Percentiles rank a stretch among this genome's conserved stretches.
Conservation (phyloP, 1,140 invertebrate genomes). For the Lepidurus couesii region DNA sequence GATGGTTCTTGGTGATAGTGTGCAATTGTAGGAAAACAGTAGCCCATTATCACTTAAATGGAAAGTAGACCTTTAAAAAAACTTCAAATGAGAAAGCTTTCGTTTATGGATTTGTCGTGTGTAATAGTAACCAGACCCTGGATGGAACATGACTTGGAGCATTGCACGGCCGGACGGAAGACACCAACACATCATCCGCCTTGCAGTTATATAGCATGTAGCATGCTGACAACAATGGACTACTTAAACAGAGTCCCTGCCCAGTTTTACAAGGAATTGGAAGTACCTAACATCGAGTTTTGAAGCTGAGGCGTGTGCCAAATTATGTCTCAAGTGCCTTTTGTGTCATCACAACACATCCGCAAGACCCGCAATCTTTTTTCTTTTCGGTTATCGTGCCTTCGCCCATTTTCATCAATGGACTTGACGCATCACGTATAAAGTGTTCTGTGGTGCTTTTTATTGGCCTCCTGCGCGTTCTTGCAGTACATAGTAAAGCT, state of each 20-base stretch:
- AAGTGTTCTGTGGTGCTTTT: neutral
- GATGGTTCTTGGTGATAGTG: constrained; percentile 6
- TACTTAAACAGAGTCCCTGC: neutral
- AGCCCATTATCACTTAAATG: neutral
- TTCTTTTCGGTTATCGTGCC: neutral
- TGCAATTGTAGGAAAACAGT: neutral
- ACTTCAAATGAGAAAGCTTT: neutral
- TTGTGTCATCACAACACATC: constrained; percentile 3
- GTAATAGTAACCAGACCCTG: neutral
- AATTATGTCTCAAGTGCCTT: constrained; percentile 16
- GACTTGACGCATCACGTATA: neutral
- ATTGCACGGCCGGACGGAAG: neutral
- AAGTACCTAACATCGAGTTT: neutral
- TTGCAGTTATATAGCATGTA: neutral
- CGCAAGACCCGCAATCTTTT: neutral
- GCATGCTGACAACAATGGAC: constrained; percentile 8
- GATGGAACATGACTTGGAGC: neutral
- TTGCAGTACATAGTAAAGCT: neutral
- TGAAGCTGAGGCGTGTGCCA: constrained; percentile 11
- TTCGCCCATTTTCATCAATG: constrained; percentile 19
- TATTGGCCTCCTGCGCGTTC: neutral
- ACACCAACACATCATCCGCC: constrained; percentile 16
- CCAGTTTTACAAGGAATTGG: neutral
- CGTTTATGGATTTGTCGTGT: constrained; percentile 3
- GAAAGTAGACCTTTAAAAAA: neutral